Conservation (phyloP, 2,797 vertebrate genomes). For the Morelia viridis region DNA sequence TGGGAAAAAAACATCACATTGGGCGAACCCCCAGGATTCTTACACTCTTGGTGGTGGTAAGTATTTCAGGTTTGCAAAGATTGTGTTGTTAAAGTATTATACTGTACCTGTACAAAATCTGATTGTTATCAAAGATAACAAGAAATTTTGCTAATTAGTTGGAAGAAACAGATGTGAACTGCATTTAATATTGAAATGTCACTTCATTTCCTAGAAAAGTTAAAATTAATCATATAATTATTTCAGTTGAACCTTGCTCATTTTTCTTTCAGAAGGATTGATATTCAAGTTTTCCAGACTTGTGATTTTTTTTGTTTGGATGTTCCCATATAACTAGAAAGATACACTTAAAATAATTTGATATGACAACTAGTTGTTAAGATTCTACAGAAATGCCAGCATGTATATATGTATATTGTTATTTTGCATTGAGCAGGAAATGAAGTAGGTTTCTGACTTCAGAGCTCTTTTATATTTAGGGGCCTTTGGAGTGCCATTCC, state of each 20-base stretch:
- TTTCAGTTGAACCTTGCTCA: background rate
- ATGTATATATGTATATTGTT: background rate
- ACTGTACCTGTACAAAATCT: background rate
- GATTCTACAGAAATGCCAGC: background rate
- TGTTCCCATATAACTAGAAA: background rate
- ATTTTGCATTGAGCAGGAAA: background rate
- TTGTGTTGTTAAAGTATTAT: background rate
- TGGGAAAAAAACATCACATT: conserved; percentile 99
- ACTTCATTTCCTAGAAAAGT: background rate
- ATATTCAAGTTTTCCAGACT: background rate
- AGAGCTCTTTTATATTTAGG: background rate
- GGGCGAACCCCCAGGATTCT: conserved; percentile 98
- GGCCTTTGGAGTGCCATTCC: background rate
- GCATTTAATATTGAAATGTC: background rate
- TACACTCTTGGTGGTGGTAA: conserved; percentile 99
- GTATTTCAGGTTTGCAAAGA: conserved; percentile 59
- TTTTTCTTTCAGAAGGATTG: background rate
- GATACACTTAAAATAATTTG: background rate
- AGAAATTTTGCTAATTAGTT: background rate
- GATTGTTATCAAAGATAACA: conserved; percentile 3
- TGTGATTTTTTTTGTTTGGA: background rate
- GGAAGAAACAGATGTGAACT: background rate
- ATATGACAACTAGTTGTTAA: background rate
- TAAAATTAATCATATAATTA: background rate
- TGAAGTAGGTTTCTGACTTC: background rate